These are phyloP conservation scores for Papilio aristodemus DNA, from an alignment of 1,140 invertebrate species.

Conservation along the genomic window DNA sequence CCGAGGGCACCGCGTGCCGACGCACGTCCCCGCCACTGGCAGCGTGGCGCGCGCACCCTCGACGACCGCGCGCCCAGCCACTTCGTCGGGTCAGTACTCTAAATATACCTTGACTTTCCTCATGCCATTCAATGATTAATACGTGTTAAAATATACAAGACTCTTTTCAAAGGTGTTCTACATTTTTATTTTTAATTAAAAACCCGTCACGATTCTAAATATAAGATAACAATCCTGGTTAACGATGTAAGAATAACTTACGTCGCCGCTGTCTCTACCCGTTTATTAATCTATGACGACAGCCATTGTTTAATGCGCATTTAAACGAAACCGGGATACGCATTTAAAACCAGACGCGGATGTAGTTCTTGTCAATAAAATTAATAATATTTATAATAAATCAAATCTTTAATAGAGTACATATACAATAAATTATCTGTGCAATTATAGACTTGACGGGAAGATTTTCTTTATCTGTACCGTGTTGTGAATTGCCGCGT, in stretches of 20 bases:
- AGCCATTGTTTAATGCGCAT: neutral
- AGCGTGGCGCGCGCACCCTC: constrained; percentile 54
- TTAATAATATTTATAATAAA: constrained; percentile 9
- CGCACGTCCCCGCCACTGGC: constrained; percentile 60
- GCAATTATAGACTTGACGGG: neutral
- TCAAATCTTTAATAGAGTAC: neutral
- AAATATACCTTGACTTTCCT: neutral
- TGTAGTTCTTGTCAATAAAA: neutral
- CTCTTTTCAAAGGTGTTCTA: neutral
- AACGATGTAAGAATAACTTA: constrained; percentile 1
- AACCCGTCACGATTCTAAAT: neutral
- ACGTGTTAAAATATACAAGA: neutral
- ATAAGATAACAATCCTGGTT: neutral
- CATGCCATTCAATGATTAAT: neutral
- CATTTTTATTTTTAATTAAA: neutral
- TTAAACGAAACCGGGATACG: neutral
- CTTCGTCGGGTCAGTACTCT: constrained; percentile 64
- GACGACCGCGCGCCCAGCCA: constrained; percentile 57
- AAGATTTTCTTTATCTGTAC: constrained; percentile 2
- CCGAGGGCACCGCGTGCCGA: constrained; percentile 47
- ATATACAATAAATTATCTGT: constrained; percentile 2
- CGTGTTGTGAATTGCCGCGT: neutral
- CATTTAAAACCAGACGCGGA: neutral
- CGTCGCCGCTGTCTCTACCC: neutral
- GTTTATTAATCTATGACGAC: neutral